Evolutionary conservation across 2,888 invertebrate species (phyloP).

Genomic region (Macrosoma leucophasiata): DNA sequence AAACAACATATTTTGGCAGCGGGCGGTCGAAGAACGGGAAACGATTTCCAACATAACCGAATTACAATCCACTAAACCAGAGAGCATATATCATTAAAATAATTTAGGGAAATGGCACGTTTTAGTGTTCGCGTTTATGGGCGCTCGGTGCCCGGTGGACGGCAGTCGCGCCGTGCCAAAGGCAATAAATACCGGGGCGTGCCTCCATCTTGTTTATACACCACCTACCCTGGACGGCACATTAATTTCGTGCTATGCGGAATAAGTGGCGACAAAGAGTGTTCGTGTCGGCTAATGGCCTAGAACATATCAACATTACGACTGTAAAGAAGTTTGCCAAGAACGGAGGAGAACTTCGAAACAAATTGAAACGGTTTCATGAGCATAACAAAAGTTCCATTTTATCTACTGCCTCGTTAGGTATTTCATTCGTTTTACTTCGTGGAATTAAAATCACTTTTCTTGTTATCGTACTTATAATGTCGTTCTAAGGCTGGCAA

Average conservation of each 20-base stretch:
- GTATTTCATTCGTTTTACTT: no score
- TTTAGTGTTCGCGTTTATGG: constrained; percentile 61
- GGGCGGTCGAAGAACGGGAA: constrained; percentile 32
- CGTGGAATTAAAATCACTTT: no score
- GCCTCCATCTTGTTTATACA: constrained; percentile 58
- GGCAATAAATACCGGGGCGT: constrained; percentile 59
- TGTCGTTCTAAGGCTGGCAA: no score
- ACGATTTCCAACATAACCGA: constrained; percentile 44
- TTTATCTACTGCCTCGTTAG: no score
- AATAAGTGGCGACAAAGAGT: constrained; percentile 57
- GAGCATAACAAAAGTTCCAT: constrained; percentile 13
- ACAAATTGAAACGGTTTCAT: constrained; percentile 19
- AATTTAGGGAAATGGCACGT: constrained; percentile 63
- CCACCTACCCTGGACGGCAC: constrained; percentile 48
- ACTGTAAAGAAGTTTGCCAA: constrained; percentile 38
- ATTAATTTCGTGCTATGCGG: constrained; percentile 57
- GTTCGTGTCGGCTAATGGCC: constrained; percentile 50
- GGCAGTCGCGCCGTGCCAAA: constrained; percentile 35
- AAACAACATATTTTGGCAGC: constrained; percentile 39
- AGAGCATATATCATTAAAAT: constrained; percentile 61
- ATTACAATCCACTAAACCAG: constrained; percentile 52
- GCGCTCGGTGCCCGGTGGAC: no score
- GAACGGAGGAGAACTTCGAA: constrained; percentile 26
- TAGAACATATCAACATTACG: constrained; percentile 45
- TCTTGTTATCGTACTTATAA: no score